Conservation (phyloP, 1,140 invertebrate genomes). For the Dendroctonus ponderosae region DNA sequence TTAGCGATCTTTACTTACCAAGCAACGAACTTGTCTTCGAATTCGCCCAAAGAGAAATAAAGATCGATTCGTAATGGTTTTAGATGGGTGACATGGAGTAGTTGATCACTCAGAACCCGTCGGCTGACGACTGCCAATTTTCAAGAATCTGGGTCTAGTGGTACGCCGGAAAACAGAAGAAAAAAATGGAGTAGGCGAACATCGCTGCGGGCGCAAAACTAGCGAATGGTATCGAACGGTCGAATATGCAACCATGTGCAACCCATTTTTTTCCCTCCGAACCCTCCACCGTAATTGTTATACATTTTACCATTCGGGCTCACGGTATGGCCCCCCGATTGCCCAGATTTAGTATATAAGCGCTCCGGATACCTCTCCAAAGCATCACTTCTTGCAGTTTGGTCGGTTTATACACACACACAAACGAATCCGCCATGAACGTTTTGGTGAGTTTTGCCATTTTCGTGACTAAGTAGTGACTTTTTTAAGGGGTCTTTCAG, state of each 20-base stretch:
- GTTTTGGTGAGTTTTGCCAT: conserved; percentile 31
- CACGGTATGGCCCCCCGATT: conserved; percentile 21
- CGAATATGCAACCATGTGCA: conserved; percentile 30
- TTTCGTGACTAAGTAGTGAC: conserved; percentile 7
- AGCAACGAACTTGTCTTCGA: too few species aligned
- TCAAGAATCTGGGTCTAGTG: background rate
- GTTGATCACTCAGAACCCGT: too few species aligned
- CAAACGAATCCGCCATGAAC: conserved; percentile 30
- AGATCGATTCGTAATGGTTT: too few species aligned
- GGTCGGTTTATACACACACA: conserved; percentile 29
- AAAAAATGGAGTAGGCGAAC: conserved; percentile 34
- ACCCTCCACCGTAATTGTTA: conserved; percentile 23
- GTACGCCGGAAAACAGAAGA: conserved; percentile 11
- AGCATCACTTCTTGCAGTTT: conserved; percentile 37
- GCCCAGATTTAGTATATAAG: conserved; percentile 29
- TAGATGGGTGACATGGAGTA: too few species aligned
- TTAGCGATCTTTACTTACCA: too few species aligned
- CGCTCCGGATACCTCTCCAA: conserved; percentile 26
- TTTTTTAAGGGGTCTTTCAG: background rate
- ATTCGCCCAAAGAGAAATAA: too few species aligned
- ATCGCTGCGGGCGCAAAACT: conserved; percentile 19
- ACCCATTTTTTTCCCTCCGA: conserved; percentile 29
- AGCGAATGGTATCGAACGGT: conserved; percentile 16
- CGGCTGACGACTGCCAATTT: conserved; percentile 2
- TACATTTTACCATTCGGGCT: conserved; percentile 25